A percentile compares a stretch with the other conserved stretches of the same genome.
These are phyloP conservation scores for Dendropsophus ebraccatus DNA, from an alignment of 2,113 vertebrate species.

Conservation along the genomic window DNA sequence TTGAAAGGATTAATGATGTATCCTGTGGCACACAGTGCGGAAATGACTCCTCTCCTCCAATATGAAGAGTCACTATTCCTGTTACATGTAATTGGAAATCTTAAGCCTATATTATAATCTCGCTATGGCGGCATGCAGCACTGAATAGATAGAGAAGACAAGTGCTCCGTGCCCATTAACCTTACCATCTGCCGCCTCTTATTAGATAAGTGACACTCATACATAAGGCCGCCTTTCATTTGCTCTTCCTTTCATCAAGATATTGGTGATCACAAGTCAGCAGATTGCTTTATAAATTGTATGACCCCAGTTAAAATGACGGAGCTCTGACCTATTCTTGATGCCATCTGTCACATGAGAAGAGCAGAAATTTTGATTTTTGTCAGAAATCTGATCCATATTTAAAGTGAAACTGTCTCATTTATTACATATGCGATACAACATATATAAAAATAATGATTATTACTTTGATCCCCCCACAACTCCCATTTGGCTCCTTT, in stretches of 20 bases:
- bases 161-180: neutral
- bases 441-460: no score
- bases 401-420: neutral
- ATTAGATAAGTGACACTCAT: neutral
- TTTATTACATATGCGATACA: neutral
- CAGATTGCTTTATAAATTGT: slow-evolving; percentile 15
- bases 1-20: no score
- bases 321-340: neutral
- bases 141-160: neutral
- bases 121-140: neutral
- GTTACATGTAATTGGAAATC: no score
- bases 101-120: no score
- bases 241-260: neutral
- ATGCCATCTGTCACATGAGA: slow-evolving; percentile 4
- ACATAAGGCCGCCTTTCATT: neutral
- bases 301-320: neutral
- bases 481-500: no score
- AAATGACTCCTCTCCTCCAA: no score
- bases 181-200: neutral
- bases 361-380: neutral
- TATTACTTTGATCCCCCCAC: no score
- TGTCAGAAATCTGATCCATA: neutral
- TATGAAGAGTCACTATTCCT: no score
- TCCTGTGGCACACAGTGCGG: no score
- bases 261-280: neutral